Conservation (phyloP, 2,888 invertebrate species). For the Nomada lathburiana region DNA sequence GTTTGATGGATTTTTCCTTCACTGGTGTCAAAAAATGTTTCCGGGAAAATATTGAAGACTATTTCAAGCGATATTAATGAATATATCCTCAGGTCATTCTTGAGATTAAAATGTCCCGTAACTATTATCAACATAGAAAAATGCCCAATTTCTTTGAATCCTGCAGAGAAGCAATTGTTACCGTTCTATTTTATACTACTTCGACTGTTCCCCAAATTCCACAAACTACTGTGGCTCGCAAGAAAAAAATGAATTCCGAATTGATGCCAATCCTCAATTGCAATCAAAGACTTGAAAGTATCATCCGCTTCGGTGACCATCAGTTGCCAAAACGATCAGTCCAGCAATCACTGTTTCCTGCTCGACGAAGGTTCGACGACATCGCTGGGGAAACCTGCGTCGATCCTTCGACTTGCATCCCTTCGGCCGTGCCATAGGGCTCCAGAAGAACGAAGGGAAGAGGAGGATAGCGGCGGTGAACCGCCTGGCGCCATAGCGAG, state of each 20-base stretch:
- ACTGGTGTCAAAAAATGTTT: too few relatives aligned
- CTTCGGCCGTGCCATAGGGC: slow-evolving; percentile 49
- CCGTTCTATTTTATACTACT: background rate
- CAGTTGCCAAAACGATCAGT: background rate
- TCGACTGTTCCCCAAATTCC: background rate
- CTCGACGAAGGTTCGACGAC: slow-evolving; percentile 48
- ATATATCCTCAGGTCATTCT: too few relatives aligned
- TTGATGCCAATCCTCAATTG: background rate
- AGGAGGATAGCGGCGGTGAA: slow-evolving; percentile 62
- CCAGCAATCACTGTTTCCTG: slow-evolving; percentile 9
- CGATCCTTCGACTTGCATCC: slow-evolving; percentile 53
- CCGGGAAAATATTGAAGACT: too few relatives aligned
- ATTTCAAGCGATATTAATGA: too few relatives aligned
- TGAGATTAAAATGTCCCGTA: too few relatives aligned
- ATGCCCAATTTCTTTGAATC: too few relatives aligned
- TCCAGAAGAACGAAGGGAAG: slow-evolving; percentile 28
- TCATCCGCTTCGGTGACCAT: slow-evolving; percentile 1
- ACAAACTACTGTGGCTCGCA: too few relatives aligned
- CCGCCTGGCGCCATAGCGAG: slow-evolving; percentile 77
- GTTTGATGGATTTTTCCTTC: background rate
- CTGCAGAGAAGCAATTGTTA: too few relatives aligned
- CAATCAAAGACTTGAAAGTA: background rate
- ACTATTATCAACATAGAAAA: too few relatives aligned
- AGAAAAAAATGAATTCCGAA: background rate
- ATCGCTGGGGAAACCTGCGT: slow-evolving; percentile 48